Percentiles rank a stretch among this genome's conserved stretches.
Evolutionary conservation across 2,797 vertebrate genomes (phyloP).

Genomic region (Melopsittacus undulatus): DNA sequence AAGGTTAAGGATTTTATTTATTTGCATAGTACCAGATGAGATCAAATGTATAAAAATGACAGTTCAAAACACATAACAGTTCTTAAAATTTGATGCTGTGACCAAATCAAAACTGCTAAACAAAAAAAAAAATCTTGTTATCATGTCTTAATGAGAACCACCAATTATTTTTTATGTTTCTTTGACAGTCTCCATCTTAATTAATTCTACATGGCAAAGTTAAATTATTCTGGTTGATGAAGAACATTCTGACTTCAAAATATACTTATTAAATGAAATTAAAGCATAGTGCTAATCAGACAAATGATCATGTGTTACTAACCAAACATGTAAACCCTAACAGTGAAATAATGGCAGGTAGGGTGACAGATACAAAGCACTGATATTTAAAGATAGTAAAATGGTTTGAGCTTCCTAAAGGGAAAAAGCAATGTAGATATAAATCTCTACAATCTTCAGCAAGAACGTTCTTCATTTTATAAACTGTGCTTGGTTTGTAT

Average conservation of each 20-base stretch:
- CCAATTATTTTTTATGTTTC: slow-evolving; percentile 57
- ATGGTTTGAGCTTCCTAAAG: background rate
- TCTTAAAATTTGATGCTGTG: slow-evolving; percentile 25
- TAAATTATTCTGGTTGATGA: slow-evolving; percentile 38
- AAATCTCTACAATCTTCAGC: background rate
- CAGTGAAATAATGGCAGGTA: slow-evolving; percentile 36
- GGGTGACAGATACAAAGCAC: background rate
- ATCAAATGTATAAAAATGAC: slow-evolving; percentile 27
- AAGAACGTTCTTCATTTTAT: background rate
- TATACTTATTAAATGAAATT: slow-evolving; percentile 55
- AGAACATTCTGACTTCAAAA: background rate
- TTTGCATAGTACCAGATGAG: background rate
- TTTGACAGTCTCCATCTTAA: slow-evolving; percentile 45
- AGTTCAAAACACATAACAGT: background rate
- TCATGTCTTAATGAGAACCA: slow-evolving; percentile 49
- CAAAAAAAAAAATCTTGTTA: slow-evolving; percentile 27
- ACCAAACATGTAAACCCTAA: slow-evolving; percentile 28
- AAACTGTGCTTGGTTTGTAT: background rate
- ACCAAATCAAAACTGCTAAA: slow-evolving; percentile 33
- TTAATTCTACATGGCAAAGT: slow-evolving; percentile 37
- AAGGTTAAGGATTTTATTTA: slow-evolving; percentile 35
- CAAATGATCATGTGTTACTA: background rate
- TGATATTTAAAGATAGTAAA: background rate
- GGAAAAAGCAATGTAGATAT: background rate
- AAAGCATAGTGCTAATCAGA: slow-evolving; percentile 38